These are phyloP conservation scores for Parnassius mnemosyne DNA, from an alignment of 2,888 invertebrate genomes.

Conservation along the genomic window DNA sequence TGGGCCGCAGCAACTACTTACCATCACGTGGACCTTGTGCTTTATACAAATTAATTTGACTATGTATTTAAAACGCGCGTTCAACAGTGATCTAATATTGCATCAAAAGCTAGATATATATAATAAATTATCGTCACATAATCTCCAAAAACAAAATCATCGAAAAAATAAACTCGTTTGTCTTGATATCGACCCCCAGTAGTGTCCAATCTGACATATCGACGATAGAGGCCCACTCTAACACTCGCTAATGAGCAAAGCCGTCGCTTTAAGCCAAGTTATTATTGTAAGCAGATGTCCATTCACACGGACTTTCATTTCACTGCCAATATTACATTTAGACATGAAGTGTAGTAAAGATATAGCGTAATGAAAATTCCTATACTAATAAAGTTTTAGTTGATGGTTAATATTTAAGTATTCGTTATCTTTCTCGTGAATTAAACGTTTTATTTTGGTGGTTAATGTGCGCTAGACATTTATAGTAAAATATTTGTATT, in stretches of 20 bases:
- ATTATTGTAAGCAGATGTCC: constrained; percentile 55
- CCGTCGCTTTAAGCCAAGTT: constrained; percentile 57
- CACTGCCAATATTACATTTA: constrained; percentile 32
- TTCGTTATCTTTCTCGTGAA: constrained; percentile 16
- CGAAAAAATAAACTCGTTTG: constrained; percentile 20
- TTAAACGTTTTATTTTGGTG: constrained; percentile 8
- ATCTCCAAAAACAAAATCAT: neutral
- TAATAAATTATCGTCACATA: constrained; percentile 1
- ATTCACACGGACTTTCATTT: constrained; percentile 68
- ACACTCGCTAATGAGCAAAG: constrained; percentile 68
- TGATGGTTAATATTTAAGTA: constrained; percentile 21
- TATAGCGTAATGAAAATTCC: constrained; percentile 65
- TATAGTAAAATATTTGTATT: constrained; percentile 5
- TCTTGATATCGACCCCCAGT: constrained; percentile 33
- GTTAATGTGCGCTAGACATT: neutral
- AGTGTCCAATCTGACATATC: constrained; percentile 56
- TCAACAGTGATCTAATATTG: too few species aligned
- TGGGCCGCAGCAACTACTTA: too few species aligned
- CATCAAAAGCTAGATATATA: too few species aligned
- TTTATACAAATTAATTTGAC: too few species aligned
- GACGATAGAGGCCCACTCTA: constrained; percentile 56
- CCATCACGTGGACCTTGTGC: too few species aligned
- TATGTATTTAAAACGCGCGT: too few species aligned
- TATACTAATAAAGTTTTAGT: constrained; percentile 51
- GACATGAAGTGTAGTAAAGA: constrained; percentile 48